These are phyloP conservation scores for Palythoa heliodiscus DNA, from an alignment of 92 coral and sea anemone species.

Conservation along the genomic window DNA sequence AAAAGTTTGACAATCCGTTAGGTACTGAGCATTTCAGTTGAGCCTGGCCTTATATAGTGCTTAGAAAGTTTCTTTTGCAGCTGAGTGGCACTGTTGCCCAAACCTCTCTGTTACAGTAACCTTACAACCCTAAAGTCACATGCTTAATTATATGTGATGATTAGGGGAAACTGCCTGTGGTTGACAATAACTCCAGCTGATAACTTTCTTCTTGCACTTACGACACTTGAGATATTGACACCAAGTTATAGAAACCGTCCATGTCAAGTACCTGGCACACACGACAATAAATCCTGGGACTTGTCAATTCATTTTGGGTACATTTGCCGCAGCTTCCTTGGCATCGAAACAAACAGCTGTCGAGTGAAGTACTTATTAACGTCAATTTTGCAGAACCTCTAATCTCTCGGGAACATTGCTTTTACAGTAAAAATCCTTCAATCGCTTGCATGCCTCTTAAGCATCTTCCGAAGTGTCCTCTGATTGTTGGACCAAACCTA, in stretches of 20 bases:
- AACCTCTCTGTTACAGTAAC: slow-evolving; percentile 22
- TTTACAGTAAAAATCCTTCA: no score
- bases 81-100: slow-evolving; percentile 43
- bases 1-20: slow-evolving; percentile 52
- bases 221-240: slow-evolving; percentile 35
- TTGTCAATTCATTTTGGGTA: slow-evolving; percentile 19
- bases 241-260: slow-evolving; percentile 41
- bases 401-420: no score
- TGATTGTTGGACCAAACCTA: no score
- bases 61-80: slow-evolving; percentile 30
- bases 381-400: no score
- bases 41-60: slow-evolving; percentile 48
- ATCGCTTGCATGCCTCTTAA: no score
- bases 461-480: no score
- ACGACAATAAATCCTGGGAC: slow-evolving; percentile 40
- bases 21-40: slow-evolving; percentile 30
- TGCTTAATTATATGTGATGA: slow-evolving; percentile 40
- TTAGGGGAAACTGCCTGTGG: slow-evolving; percentile 42
- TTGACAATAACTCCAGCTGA: slow-evolving; percentile 46
- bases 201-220: slow-evolving; percentile 25
- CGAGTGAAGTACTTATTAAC: slow-evolving; percentile 52
- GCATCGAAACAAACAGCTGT: slow-evolving; percentile 68
- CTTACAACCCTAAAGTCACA: slow-evolving; percentile 47
- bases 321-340: slow-evolving; percentile 67
- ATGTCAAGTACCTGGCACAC: slow-evolving; percentile 49